Percentiles rank a stretch among this genome's conserved stretches.
Evolutionary conservation across 2,888 invertebrate genomes (phyloP).

Genomic region (Ophion obscuratus): DNA sequence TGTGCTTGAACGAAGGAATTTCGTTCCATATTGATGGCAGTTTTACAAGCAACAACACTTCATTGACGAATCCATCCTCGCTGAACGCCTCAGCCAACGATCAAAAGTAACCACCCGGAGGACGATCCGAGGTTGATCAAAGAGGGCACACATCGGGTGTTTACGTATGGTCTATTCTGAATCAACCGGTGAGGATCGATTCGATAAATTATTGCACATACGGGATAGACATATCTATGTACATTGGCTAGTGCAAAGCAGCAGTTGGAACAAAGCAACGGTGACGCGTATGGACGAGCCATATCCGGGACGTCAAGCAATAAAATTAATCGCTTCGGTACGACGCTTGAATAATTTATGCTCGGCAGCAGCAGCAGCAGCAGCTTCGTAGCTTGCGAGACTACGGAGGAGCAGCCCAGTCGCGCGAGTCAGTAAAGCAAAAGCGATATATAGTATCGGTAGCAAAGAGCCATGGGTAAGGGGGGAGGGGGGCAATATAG

Average conservation of each 20-base stretch:
- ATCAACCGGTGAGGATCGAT: conserved; percentile 30
- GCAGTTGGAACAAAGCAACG: conserved; percentile 76
- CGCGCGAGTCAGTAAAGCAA: conserved; percentile 47
- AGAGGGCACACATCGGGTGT: background rate
- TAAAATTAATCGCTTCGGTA: conserved; percentile 81
- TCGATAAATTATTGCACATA: conserved; percentile 38
- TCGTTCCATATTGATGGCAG: no score
- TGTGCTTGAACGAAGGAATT: no score
- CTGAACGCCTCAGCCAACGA: background rate
- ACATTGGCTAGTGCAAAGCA: conserved; percentile 60
- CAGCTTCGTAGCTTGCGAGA: conserved; percentile 59
- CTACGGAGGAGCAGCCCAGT: conserved; percentile 40
- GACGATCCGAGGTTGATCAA: background rate
- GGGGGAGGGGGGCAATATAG: conserved; percentile 17
- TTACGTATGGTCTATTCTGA: conserved; percentile 1
- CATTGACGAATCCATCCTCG: no score
- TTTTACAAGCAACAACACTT: no score
- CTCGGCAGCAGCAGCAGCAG: conserved; percentile 36
- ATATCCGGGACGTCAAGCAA: conserved; percentile 80
- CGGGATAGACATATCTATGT: conserved; percentile 57
- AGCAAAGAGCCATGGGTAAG: conserved; percentile 31
- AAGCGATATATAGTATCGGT: conserved; percentile 36
- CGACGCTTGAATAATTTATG: conserved; percentile 80
- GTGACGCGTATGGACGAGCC: conserved; percentile 80
- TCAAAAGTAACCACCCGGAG: background rate